Conservation (phyloP, 92 coral and sea anemone genomes). For the Muricea muricata region DNA sequence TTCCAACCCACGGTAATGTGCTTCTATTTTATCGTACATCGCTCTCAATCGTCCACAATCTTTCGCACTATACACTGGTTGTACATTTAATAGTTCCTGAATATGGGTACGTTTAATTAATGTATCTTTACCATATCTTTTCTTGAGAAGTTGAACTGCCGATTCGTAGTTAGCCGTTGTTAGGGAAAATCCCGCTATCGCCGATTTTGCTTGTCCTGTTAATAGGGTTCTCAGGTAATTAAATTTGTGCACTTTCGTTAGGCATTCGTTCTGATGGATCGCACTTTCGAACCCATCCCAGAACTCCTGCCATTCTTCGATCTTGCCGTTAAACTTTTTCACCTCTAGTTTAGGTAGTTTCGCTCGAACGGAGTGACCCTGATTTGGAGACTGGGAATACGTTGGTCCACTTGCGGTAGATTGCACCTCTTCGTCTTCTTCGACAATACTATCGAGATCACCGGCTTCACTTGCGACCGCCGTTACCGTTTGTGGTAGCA, state of each 20-base stretch:
- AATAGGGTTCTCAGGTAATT: slow-evolving; percentile 29
- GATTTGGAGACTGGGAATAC: not conserved
- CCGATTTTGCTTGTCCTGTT: slow-evolving; percentile 35
- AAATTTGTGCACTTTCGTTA: slow-evolving; percentile 53
- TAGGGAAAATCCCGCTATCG: slow-evolving; percentile 56
- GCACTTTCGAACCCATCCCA: slow-evolving; percentile 67
- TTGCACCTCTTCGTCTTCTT: no score
- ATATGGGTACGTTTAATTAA: slow-evolving; percentile 51
- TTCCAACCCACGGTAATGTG: slow-evolving; percentile 45
- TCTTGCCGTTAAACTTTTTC: slow-evolving; percentile 35
- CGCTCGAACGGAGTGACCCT: slow-evolving; percentile 12
- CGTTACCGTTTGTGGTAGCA: no score
- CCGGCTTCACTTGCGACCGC: not conserved
- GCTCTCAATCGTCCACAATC: slow-evolving; percentile 33
- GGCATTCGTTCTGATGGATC: slow-evolving; percentile 47
- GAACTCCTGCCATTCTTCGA: slow-evolving; percentile 64
- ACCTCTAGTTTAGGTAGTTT: slow-evolving; percentile 49
- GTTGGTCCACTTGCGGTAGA: no score
- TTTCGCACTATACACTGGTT: slow-evolving; percentile 47
- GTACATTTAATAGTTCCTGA: slow-evolving; percentile 38
- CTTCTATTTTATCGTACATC: slow-evolving; percentile 27
- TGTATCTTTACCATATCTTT: slow-evolving; percentile 39
- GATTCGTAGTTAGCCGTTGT: slow-evolving; percentile 47
- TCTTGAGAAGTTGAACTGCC: slow-evolving; percentile 20
- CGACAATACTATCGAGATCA: not conserved